phyloP scores from a whole-genome alignment of 2,888 invertebrate species.

The Callosobruchus maculatus region DNA sequence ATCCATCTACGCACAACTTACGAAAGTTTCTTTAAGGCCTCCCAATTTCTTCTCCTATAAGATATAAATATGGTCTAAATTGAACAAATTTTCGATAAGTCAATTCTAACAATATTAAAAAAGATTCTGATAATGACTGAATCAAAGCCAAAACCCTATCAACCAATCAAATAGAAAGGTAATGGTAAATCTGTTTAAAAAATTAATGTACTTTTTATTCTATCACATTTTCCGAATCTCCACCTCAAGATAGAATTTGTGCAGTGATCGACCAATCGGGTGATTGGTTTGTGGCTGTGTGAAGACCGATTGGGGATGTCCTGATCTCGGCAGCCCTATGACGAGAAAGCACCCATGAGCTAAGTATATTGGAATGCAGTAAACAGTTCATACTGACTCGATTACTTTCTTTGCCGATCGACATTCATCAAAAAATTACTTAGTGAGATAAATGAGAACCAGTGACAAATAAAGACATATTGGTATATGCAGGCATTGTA shows the following conservation, averaged over 20 bases:
- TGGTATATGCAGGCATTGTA: too few relatives aligned
- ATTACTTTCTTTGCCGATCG: slow-evolving; percentile 20
- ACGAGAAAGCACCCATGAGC: slow-evolving; percentile 51
- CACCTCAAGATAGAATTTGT: slow-evolving; percentile 35
- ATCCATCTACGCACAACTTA: too few relatives aligned
- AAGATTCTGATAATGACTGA: background rate
- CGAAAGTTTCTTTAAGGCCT: too few relatives aligned
- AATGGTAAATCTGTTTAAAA: slow-evolving; percentile 15
- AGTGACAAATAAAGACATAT: slow-evolving; percentile 8
- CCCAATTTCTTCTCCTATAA: too few relatives aligned
- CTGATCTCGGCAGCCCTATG: slow-evolving; percentile 48
- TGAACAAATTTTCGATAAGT: background rate
- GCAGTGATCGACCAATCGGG: slow-evolving; percentile 42
- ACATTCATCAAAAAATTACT: slow-evolving; percentile 9
- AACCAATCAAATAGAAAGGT: background rate
- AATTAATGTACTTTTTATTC: slow-evolving; percentile 28
- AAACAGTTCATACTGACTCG: background rate
- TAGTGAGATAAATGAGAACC: slow-evolving; percentile 12
- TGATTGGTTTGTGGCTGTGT: slow-evolving; percentile 40
- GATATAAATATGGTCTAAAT: background rate
- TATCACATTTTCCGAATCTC: slow-evolving; percentile 28
- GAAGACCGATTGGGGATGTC: slow-evolving; percentile 37
- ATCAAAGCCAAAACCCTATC: slow-evolving; percentile 2
- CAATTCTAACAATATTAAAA: background rate
- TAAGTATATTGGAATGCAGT: background rate